These are phyloP conservation scores for Epinotia brunnichana DNA, from an alignment of 2,888 invertebrate genomes.

Conservation along the genomic window DNA sequence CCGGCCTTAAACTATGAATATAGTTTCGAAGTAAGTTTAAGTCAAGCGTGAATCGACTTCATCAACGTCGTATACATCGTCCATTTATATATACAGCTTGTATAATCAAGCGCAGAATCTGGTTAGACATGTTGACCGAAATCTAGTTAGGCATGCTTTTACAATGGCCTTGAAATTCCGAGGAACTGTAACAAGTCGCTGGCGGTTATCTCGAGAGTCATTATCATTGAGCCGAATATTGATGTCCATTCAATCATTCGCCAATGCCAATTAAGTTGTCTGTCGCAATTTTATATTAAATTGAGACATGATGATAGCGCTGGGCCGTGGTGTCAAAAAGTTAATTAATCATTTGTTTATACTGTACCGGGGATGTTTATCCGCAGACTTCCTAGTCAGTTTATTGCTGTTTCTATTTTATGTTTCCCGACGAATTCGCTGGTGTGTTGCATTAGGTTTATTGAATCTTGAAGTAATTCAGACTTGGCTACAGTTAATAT, in stretches of 20 bases:
- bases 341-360: constrained; percentile 40
- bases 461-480: constrained; percentile 9
- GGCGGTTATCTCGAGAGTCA: constrained; percentile 26
- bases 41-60: not conserved
- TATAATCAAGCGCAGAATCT: constrained; percentile 24
- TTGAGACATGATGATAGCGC: constrained; percentile 11
- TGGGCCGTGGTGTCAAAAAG: constrained; percentile 12
- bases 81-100: constrained; percentile 1
- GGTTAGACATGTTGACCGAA: constrained; percentile 41
- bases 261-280: constrained; percentile 36
- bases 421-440: constrained; percentile 49
- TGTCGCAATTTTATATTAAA: constrained; percentile 20
- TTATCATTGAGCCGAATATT: constrained; percentile 29
- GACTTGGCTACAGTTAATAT: not conserved
- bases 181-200: constrained; percentile 35
- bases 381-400: constrained; percentile 59
- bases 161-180: constrained; percentile 43
- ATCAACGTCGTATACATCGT: not conserved
- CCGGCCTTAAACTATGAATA: not conserved
- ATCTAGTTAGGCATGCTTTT: constrained; percentile 40
- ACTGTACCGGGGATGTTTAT: constrained; percentile 58
- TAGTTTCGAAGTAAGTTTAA: not conserved
- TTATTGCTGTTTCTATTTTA: constrained; percentile 46
- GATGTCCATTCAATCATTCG: constrained; percentile 33
- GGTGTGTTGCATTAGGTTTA: constrained; percentile 32